Evolutionary conservation across 2,888 invertebrate genomes (phyloP), one percentile per base, ranked within the genome.

Genomic region (Stenodema calcarata): DNA sequence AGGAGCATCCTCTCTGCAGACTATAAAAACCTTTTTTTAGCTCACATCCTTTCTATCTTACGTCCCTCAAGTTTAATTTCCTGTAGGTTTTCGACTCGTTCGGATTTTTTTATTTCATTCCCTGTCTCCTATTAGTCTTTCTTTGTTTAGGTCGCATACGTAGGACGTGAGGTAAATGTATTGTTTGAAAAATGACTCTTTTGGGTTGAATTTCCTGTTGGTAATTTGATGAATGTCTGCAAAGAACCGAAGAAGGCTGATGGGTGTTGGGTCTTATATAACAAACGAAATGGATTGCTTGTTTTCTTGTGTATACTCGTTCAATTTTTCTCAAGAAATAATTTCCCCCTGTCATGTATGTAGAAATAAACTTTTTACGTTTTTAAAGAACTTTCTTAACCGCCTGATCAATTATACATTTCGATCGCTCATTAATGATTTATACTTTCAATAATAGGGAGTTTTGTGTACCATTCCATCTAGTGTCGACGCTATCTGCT

Each of bases 1-100:
- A 54, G 18, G n/a, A n/a, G 62, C 62, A 23, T 62, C 62, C 62
- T 23, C 18, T 23, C 62, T 62, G 23, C 23, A 44, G 4, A 41
- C 42, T 44, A 44, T 41, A 44, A 41, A 44, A 62, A 62, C 62
- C 62, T 14, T 78, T 44, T 78, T 41, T 78, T 44, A 28, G 30
- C 44, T 27, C 23, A 12, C 41, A 23, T 78, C 41, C 23, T 78
- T 78, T 78, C 78, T 78, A 78, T 44, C 78, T 78, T 78, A 78
- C 69, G 54, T 82, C 69, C 42, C 82, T 82, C 82, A 69, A 69
- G 41, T 82, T 69, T 69, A 80, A 82, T 82, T 82, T 82, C 82
- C 82, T 82, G 82, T 62, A 41, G 35, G 62, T 82, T 62, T 69
- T 41, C 69, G 62, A 23, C 78, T 69, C 82, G 54, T 50, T 0